phyloP scores from a whole-genome alignment of 2,888 invertebrate genomes.

The Griposia aprilina region DNA sequence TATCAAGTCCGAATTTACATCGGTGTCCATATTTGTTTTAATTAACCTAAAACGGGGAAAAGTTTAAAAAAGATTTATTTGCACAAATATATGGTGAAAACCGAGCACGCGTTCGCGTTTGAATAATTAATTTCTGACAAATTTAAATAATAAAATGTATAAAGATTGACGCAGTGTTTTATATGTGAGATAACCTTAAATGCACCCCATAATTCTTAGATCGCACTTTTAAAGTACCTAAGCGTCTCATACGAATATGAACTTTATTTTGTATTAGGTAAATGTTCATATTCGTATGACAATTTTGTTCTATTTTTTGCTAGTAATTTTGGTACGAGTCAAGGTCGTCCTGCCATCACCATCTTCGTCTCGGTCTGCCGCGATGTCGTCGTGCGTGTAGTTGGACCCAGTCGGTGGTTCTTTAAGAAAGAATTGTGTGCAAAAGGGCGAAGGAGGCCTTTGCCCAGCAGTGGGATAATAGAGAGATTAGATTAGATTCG shows the following conservation, averaged over 20 bases:
- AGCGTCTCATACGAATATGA: not conserved
- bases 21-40: conserved; percentile 37
- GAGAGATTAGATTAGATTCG: no score
- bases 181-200: not conserved
- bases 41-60: conserved; percentile 16
- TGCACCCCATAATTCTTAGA: not conserved
- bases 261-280: not conserved
- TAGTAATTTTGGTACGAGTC: no score
- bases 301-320: not conserved
- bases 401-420: no score
- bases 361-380: no score
- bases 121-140: conserved; percentile 8
- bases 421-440: no score
- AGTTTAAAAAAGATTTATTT: conserved; percentile 21
- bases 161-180: not conserved
- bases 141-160: not conserved
- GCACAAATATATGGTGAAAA: not conserved
- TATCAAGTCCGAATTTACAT: not conserved
- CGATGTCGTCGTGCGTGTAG: no score
- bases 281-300: not conserved
- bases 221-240: not conserved
- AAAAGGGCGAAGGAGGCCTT: no score
- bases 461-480: no score
- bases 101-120: not conserved
- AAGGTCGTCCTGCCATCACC: no score